Base-by-base conservation (phyloP, 2,888 invertebrate species). In the Limulus polyphemus region DNA sequence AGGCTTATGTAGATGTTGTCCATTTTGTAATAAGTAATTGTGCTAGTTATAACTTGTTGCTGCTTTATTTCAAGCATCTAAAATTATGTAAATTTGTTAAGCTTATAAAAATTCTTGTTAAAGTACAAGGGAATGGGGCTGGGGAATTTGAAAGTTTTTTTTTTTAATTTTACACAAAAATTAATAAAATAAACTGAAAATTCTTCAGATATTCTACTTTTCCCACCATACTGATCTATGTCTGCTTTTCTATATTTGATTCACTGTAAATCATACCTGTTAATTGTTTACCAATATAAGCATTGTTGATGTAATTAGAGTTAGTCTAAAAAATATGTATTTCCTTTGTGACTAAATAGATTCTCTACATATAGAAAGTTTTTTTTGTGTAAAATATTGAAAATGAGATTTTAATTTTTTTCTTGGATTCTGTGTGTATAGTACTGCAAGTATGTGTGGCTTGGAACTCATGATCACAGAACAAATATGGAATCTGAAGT, bases 381-480 rank as follows among this genome's bases (percentile, higher is more conserved):
- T 56, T 32, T 2, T 56, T 13, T 56, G 11, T 56, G 10, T 56
- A 16, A 10, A 13, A 56, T 47, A 12, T 46, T 56, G 11, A 14
- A 11, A 54, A 14, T 54, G 16, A 54, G 14, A 11, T 54, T n/a
- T 14, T 11, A 54, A 54, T 16, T 54, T n/a, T 54, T 62, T 58
- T 63, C 49, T 9, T 57, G 46, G 65, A 14, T 47, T 52, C 60
- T 60, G 17, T 56, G 61, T 62, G 73, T 73, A 47, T 74, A 82
- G 81, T 85, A 88, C 74, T 95, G 95, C 78, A 83, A 86, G 74
- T 85, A 87, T 77, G 87, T 92, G 71, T 98, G 94, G 93, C 80
- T 98, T 71, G 95, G 93, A 11, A 80, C 92, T 58, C 87, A 88
- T 80, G 92, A 90, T 76, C 69, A 70, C 14, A 67, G 69, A 50